Percentiles rank a stretch among this genome's conserved stretches.
Evolutionary conservation across 2,113 vertebrate species (phyloP).

Genomic region (Vombatus ursinus): DNA sequence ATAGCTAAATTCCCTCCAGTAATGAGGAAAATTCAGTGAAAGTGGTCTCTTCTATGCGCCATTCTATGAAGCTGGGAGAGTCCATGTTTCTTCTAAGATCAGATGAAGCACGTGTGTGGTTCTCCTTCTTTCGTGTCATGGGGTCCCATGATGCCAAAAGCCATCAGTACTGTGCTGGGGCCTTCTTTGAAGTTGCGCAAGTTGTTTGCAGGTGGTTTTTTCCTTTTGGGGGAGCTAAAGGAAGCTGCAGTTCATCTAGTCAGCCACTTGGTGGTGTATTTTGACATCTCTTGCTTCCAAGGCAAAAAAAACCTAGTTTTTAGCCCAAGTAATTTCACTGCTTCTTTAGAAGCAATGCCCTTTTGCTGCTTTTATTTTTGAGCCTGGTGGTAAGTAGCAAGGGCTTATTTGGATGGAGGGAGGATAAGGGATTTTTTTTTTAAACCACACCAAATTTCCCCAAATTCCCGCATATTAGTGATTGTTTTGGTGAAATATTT

Average conservation of each 20-base stretch:
- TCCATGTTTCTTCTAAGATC: neutral
- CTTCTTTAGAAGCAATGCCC: neutral
- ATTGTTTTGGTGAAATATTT: conserved; percentile 24
- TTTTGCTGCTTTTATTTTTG: conserved; percentile 18
- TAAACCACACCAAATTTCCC: conserved; percentile 9
- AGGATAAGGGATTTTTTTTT: neutral
- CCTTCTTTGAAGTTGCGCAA: neutral
- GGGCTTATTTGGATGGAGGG: conserved; percentile 28
- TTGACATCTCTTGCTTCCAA: conserved; percentile 59
- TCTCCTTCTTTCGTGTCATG: neutral
- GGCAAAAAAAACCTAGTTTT: neutral
- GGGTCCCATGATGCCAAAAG: too few relatives aligned
- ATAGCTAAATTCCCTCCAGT: neutral
- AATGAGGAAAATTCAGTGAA: neutral
- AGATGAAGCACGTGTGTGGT: fast-evolving
- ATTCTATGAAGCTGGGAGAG: neutral
- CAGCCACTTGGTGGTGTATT: conserved; percentile 64
- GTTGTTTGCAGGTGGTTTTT: neutral
- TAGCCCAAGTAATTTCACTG: neutral
- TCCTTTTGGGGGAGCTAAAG: neutral
- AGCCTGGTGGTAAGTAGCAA: neutral
- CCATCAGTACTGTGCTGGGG: neutral
- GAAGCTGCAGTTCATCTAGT: conserved; percentile 50
- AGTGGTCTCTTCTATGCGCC: neutral
- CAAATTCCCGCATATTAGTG: conserved; percentile 38